Evolutionary conservation across 2,888 invertebrate genomes (phyloP).

Genomic region (Vannuccia rotundouncinata): DNA sequence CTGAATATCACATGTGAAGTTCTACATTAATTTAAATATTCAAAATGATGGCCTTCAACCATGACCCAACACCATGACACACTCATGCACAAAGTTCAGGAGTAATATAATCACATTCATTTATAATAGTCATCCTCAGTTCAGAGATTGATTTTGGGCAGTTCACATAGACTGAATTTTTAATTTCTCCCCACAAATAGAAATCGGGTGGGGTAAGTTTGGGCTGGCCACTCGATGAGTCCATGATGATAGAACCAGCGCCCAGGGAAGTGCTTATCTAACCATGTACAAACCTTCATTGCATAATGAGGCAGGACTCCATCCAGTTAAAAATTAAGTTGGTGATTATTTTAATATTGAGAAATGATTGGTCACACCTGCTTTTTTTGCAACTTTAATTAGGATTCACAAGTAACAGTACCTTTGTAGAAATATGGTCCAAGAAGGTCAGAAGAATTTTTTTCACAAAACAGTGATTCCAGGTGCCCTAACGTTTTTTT

Average conservation of each 20-base stretch:
- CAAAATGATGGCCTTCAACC: slow-evolving; percentile 15
- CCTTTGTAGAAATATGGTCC: not conserved
- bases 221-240: not conserved
- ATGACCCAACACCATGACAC: not conserved
- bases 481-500: slow-evolving; percentile 20
- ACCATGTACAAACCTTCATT: not conserved
- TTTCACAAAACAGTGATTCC: slow-evolving; percentile 28
- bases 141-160: too few species aligned
- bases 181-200: not conserved
- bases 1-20: not conserved
- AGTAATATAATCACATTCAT: not conserved
- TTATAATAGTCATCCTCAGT: too few species aligned
- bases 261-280: not conserved
- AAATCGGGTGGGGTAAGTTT: not conserved
- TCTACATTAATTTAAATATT: not conserved
- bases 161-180: not conserved
- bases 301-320: slow-evolving; percentile 2
- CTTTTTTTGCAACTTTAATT: slow-evolving; percentile 31
- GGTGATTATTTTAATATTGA: not conserved
- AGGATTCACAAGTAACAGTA: slow-evolving; percentile 32
- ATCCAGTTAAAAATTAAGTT: not conserved
- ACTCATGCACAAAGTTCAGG: not conserved
- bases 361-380: slow-evolving; percentile 29
- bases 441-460: not conserved
- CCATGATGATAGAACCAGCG: not conserved